A percentile compares a stretch with the other conserved stretches of the same genome.
These are phyloP conservation scores for Bilobella aurantiaca DNA, from an alignment of 1,140 invertebrate genomes.

Conservation along the genomic window DNA sequence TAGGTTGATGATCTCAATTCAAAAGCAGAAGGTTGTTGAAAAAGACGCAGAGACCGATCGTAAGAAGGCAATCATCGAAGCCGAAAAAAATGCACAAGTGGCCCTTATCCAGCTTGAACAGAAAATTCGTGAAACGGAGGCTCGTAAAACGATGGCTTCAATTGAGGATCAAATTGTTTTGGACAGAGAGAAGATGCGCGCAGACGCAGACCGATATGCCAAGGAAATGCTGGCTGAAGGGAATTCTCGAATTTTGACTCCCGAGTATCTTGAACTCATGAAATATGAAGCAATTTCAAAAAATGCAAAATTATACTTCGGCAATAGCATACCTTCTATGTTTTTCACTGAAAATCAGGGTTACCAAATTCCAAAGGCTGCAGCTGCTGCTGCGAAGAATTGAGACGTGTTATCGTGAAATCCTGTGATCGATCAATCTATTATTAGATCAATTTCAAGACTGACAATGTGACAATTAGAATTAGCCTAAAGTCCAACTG, in stretches of 20 bases:
- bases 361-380: no score
- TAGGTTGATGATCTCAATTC: constrained; percentile 70
- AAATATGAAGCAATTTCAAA: constrained; percentile 65
- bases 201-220: constrained; percentile 46
- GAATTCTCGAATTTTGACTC: constrained; percentile 45
- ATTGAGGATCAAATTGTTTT: constrained; percentile 46
- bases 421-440: no score
- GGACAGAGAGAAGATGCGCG: not conserved
- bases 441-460: no score
- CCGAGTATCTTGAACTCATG: constrained; percentile 69
- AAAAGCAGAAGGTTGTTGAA: constrained; percentile 83
- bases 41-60: constrained; percentile 87
- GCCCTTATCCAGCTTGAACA: constrained; percentile 79
- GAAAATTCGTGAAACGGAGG: constrained; percentile 86
- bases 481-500: no score
- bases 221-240: not conserved
- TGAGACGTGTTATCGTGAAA: no score
- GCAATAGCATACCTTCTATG: constrained; percentile 68
- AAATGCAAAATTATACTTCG: constrained; percentile 80
- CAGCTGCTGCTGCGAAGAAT: no score
- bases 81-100: constrained; percentile 75
- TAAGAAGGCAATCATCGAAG: constrained; percentile 79
- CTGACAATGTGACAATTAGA: no score
- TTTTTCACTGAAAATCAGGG: constrained; percentile 51
- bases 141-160: constrained; percentile 66